Base-by-base conservation (phyloP, 2,113 vertebrate genomes). In the Clarias gariepinus region DNA sequence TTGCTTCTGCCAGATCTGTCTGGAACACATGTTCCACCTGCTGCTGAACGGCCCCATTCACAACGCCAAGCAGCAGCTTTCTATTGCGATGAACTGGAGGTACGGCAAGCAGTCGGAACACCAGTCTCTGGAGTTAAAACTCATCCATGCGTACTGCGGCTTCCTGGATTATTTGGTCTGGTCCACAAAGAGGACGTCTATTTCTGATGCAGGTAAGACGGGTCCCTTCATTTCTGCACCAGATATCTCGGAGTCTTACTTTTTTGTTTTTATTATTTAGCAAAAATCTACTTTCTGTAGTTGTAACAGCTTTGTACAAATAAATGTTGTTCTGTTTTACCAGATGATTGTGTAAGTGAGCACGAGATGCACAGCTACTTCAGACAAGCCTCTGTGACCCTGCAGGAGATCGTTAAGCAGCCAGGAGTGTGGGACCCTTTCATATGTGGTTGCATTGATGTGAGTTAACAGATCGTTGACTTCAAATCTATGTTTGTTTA, bases 361-460 rank as follows among this genome's bases (percentile, higher is more conserved):
- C 93, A 90, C 86, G 95, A 95, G 83, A 95, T 97, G 94, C 90
- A 95, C 4, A 89, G 57, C 81, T 95, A 91, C 85, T 97, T 96
- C 93, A 95, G 96, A 89, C 96, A 97, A 84, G 96, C 97, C 6
- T 95, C 95, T 11, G 76, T 94, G 33, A 95, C 91, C 85, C 90
- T 99, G 5, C 90, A 91, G 86, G 95, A 96, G 4, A 94, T 98
- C 86, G 88, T 98, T 84, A 93, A 93, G 89, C 87, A 88, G 76
- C 97, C 98, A 47, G 98, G 98, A 16, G 90, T 99, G 68, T 99
- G 98, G 98, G 98, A 99, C 86, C 91, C 94, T 12, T 99, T 99
- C 85, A 94, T 99, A 83, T 92, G 95, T 16, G 93, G 95, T 92
- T 99, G 97, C 0, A 93, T 98, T 81, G 94, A 98, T 89, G 98